These are phyloP conservation scores for Nomada lathburiana DNA, from an alignment of 2,888 invertebrate genomes.

Conservation along the genomic window DNA sequence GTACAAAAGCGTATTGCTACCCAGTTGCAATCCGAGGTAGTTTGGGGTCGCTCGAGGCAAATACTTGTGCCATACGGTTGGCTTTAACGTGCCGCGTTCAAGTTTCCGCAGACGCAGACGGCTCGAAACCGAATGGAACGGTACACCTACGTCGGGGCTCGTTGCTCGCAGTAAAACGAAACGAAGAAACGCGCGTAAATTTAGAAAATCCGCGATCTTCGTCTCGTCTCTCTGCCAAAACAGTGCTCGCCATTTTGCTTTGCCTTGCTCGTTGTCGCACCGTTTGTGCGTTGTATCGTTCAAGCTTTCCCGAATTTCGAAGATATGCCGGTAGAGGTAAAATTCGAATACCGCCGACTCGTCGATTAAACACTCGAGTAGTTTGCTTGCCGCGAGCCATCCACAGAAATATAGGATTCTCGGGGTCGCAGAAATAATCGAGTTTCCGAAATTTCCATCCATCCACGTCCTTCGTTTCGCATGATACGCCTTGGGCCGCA, in stretches of 20 bases:
- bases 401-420: conserved; percentile 12
- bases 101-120: conserved; percentile 51
- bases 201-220: conserved; percentile 5
- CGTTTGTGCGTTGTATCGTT: neutral
- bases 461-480: conserved; percentile 36
- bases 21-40: conserved; percentile 34
- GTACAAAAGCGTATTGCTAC: conserved; percentile 45
- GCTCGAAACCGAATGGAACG: conserved; percentile 50
- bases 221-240: conserved; percentile 4
- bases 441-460: conserved; percentile 55
- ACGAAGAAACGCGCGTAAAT: conserved; percentile 27
- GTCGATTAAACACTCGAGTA: conserved; percentile 42
- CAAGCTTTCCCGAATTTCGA: neutral
- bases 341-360: neutral
- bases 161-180: conserved; percentile 58
- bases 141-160: conserved; percentile 26
- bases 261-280: conserved; percentile 23
- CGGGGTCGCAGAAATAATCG: conserved; percentile 50
- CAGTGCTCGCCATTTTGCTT: neutral
- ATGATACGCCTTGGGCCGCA: conserved; percentile 53
- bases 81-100: conserved; percentile 37
- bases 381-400: conserved; percentile 33
- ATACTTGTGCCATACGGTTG: conserved; percentile 20
- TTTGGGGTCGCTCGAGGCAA: conserved; percentile 16
- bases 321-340: too few species aligned